Conservation (phyloP, 2,113 vertebrate genomes). For the Pogonocichla stellata region DNA sequence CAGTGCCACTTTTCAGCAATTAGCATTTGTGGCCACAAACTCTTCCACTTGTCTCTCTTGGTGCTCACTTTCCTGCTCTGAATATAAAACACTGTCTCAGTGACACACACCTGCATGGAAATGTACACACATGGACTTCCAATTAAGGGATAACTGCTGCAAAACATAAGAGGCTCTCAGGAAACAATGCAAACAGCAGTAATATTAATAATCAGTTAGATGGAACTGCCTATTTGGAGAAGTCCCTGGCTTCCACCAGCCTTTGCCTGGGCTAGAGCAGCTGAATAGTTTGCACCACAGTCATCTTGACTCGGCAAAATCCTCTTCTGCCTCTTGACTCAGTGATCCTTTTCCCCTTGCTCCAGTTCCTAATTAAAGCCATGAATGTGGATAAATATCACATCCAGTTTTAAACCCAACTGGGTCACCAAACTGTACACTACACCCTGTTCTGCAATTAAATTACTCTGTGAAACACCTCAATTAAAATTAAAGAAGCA, state of each 20-base stretch:
- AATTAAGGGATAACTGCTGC: conserved; percentile 11
- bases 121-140: background rate
- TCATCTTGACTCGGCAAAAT: background rate
- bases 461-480: conserved; percentile 59
- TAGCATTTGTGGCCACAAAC: background rate
- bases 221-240: conserved; percentile 13
- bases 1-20: background rate
- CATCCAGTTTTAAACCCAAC: conserved; percentile 37
- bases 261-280: background rate
- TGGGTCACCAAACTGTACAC: conserved; percentile 54
- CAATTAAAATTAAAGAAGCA: conserved; percentile 70
- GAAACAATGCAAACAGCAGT: conserved; percentile 32
- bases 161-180: conserved; percentile 10
- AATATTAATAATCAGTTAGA: conserved; percentile 69
- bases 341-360: background rate
- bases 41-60: background rate
- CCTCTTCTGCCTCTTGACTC: background rate
- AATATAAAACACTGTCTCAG: background rate
- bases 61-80: background rate
- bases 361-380: conserved; percentile 45
- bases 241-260: background rate
- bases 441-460: conserved; percentile 63
- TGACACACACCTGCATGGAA: conserved; percentile 12
- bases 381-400: conserved; percentile 64
- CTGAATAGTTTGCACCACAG: background rate